Conservation (phyloP, 2,797 vertebrate genomes). For the Myripristis murdjan region DNA sequence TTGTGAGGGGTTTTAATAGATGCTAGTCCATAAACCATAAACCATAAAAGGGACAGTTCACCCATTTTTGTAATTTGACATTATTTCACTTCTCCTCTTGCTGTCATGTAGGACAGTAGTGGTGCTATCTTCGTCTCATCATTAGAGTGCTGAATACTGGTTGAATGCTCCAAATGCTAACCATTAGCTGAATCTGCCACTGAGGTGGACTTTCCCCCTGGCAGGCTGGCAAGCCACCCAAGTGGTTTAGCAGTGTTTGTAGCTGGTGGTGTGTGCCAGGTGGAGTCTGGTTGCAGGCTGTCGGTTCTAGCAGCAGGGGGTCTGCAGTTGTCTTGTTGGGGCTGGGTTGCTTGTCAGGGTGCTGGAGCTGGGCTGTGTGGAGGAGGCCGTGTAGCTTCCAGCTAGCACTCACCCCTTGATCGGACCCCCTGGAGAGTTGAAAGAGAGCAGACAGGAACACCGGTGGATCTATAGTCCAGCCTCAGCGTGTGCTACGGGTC, state of each 20-base stretch:
- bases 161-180: no score
- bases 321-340: constrained; percentile 28
- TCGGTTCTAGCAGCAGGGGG: constrained; percentile 47
- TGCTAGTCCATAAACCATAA: background rate
- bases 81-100: no score
- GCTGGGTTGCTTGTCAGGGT: background rate
- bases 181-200: no score
- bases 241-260: background rate
- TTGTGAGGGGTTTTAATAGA: background rate
- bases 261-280: constrained; percentile 3
- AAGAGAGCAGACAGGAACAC: constrained; percentile 35
- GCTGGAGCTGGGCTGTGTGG: constrained; percentile 15
- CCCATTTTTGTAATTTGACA: no score
- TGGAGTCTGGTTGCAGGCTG: constrained; percentile 33
- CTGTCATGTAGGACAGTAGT: no score
- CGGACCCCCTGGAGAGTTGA: constrained; percentile 45
- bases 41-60: no score
- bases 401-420: constrained; percentile 54
- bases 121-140: no score
- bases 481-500: constrained; percentile 21
- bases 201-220: no score
- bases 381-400: constrained; percentile 37
- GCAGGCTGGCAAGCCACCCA: constrained; percentile 12
- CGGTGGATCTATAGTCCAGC: constrained; percentile 2
- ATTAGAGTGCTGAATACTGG: no score